Base-by-base conservation (phyloP, 2,113 vertebrate species). In the Bucco capensis region DNA sequence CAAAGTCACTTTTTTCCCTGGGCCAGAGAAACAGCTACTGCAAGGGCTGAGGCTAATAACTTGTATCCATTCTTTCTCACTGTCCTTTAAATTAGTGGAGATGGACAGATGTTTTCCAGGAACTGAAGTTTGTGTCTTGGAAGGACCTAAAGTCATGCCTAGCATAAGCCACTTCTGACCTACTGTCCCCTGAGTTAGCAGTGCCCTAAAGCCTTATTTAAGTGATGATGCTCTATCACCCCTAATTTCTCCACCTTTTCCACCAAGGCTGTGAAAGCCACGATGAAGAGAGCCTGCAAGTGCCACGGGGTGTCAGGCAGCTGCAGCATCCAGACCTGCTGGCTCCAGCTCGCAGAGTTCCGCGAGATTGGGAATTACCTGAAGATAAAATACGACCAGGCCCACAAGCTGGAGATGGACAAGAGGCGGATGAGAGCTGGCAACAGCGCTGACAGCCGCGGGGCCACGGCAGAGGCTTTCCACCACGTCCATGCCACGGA, bases 291-390 rank as follows among this genome's bases (percentile, higher is more conserved):
- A 95, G 97, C 98, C 30, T 99, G 99, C 84, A 99, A 99, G 91
- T 99, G 99, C 58, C 99, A 99, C 2, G 99, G 99, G 8, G 98
- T 99, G 80, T 99, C 99, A 0, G 99, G 99, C 75, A 99, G 99
- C 97, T 99, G 99, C 97, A 99, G 98, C 95, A 97, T 99, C 87
- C 99, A 99, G 93, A 99, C 99, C 1, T 99, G 99, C 87, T 99
- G 99, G 99, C 98, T 99, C 95, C 99, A 99, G 93, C 98, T 99
- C 5, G 98, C 98, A 2, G 98, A 99, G 35, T 99, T 99, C 84
- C 97, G 99, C 1, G 98, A 99, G 51, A 96, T 99, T 9, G 99
- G 99, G 5, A 98, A 97, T 95, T 98, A 99, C 89, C 97, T 99
- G 86, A 99, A 99, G 94, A 93, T 97, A 49, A 99, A 99, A 83